Evolutionary conservation across 1,140 invertebrate species (phyloP).

Genomic region (Atta colombica): DNA sequence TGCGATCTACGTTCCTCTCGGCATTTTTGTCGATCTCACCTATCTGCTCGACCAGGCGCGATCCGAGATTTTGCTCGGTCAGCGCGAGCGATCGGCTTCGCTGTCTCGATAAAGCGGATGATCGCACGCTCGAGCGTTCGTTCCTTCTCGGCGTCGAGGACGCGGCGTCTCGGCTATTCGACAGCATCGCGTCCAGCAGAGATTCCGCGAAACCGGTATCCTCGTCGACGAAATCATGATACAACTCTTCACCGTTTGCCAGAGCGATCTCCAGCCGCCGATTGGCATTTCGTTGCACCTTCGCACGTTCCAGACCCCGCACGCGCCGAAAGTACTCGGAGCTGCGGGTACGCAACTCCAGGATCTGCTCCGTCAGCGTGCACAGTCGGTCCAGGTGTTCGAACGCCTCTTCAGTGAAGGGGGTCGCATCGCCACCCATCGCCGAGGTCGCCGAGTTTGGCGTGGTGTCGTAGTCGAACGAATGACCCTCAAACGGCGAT

Average conservation of each 20-base stretch:
- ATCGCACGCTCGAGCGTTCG: slow-evolving; percentile 38
- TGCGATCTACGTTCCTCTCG: slow-evolving; percentile 3
- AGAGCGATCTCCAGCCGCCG: slow-evolving; percentile 62
- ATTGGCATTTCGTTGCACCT: slow-evolving; percentile 85
- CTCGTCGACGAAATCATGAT: slow-evolving; percentile 65
- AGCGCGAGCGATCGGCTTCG: slow-evolving; percentile 86
- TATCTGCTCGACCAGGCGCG: slow-evolving; percentile 2
- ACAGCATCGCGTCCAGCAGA: slow-evolving; percentile 74
- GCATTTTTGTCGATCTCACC: slow-evolving; percentile 35
- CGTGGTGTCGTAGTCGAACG: slow-evolving; percentile 62
- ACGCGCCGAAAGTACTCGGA: slow-evolving; percentile 89
- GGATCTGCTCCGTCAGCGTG: slow-evolving; percentile 91
- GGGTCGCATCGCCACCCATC: slow-evolving; percentile 60
- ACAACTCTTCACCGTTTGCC: slow-evolving; percentile 44
- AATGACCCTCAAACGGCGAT: slow-evolving; percentile 52
- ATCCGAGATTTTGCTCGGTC: slow-evolving; percentile 36
- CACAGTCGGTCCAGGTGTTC: slow-evolving; percentile 93
- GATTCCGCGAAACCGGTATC: slow-evolving; percentile 79
- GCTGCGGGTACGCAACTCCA: slow-evolving; percentile 90
- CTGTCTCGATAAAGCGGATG: slow-evolving; percentile 67
- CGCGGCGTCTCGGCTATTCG: slow-evolving; percentile 64
- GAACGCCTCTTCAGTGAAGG: slow-evolving; percentile 88
- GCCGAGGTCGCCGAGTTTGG: slow-evolving; percentile 63
- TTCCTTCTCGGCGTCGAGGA: slow-evolving; percentile 37
- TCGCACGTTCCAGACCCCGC: slow-evolving; percentile 91